Evolutionary conservation across 2,888 invertebrate genomes (phyloP), one percentile per base, ranked within the genome.

Genomic region (Drosophila conformis): DNA sequence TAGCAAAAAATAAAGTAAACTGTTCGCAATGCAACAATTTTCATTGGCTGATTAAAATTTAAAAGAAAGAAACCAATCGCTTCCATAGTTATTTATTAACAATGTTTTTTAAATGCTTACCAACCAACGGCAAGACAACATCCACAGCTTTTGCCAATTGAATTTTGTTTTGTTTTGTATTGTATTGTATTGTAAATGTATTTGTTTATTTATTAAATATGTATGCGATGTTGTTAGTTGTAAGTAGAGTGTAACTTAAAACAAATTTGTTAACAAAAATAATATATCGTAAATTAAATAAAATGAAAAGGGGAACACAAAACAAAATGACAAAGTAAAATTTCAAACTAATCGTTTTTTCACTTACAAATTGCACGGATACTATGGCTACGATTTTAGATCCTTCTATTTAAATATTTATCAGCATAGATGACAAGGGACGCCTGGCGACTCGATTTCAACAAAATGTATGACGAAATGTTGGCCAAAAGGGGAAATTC

Each of bases 191-290:
- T 88, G 69, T 83, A 87, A 73, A 77, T 87, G 69, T 70, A 85
- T 73, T 73, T 88, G 80, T 76, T 86, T 83, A 75, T 85, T 83
- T 73, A 86, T 86, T 80, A 64, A 73, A 80, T 70, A 73, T 73
- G 82, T 87, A 70, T 74, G 84, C 85, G 85, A 82, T 78, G 90
- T 89, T 84, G 87, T 71, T 84, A 84, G 82, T 69, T 87, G 64
- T 84, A 89, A 89, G 84, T 87, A 84, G 88, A 74, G 71, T 82
- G 74, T 87, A 89, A 85, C 63, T 69, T 78, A 59, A 69, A 73
- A 65, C 48, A 76, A 87, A 89, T 89, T 84, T 84, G 90, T 89
- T 84, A 87, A 75, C 66, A 64, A 74, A 76, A 69, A 53, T 31
- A 62, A 38, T 27, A 76, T 80, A 85, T 58, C 69, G 67, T 73